phyloP scores from a whole-genome alignment of 2,113 vertebrate species.

The Taurulus bubalis region DNA sequence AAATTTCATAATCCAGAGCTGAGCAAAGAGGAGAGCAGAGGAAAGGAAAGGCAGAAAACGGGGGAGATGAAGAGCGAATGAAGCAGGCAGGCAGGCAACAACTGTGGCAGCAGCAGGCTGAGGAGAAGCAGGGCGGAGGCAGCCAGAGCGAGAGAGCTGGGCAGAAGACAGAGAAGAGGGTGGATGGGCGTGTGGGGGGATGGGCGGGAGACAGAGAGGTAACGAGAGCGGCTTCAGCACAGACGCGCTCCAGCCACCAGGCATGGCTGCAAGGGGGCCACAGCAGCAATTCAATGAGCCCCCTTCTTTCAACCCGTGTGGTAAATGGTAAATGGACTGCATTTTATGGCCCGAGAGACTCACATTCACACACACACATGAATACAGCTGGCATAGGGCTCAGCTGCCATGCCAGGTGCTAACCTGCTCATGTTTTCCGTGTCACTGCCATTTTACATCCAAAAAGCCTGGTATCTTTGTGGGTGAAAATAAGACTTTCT shows the following conservation, averaged over 20 bases:
- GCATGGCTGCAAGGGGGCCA: constrained; percentile 38
- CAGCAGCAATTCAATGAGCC: constrained; percentile 50
- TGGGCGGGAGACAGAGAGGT: constrained; percentile 19
- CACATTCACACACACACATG: neutral
- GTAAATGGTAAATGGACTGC: constrained; percentile 13
- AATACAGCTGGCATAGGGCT: neutral
- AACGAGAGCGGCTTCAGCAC: constrained; percentile 11
- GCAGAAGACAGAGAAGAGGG: constrained; percentile 27
- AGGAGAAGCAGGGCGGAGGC: constrained; percentile 58
- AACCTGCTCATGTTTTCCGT: neutral
- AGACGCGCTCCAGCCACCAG: constrained; percentile 55
- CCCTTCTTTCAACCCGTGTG: constrained; percentile 41
- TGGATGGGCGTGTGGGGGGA: constrained; percentile 22
- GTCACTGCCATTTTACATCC: constrained; percentile 10
- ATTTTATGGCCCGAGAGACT: constrained; percentile 39
- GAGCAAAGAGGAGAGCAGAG: constrained; percentile 55
- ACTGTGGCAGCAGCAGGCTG: constrained; percentile 70
- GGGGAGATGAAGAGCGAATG: constrained; percentile 43
- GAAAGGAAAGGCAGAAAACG: constrained; percentile 32
- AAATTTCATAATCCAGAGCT: constrained; percentile 81
- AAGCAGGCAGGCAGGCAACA: constrained; percentile 56
- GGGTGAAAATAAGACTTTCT: neutral
- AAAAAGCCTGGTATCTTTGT: neutral
- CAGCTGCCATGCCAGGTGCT: constrained; percentile 11
- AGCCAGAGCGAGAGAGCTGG: constrained; percentile 43